Conservation (phyloP, 2,797 vertebrate genomes). For the Thamnophis elegans region DNA sequence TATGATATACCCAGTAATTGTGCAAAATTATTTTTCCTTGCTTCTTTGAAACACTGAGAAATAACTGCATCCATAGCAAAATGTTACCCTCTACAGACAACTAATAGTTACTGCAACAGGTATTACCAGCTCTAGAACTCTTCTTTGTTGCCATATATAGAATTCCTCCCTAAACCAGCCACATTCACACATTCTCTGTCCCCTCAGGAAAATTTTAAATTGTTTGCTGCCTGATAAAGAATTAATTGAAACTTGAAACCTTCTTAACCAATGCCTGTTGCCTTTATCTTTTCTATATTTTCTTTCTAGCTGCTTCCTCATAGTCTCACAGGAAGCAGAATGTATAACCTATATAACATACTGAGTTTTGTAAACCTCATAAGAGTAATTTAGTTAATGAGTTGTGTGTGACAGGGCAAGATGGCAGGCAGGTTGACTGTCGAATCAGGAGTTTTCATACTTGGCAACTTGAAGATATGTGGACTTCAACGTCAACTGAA, state of each 20-base stretch:
- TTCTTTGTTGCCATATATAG: background rate
- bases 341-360: background rate
- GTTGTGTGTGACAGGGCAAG: background rate
- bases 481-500: background rate
- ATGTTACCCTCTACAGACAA: constrained; percentile 64
- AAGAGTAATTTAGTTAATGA: background rate
- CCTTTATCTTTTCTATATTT: background rate
- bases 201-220: background rate
- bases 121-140: background rate
- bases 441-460: background rate
- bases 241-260: background rate
- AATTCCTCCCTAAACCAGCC: background rate
- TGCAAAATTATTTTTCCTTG: background rate
- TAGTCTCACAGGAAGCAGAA: background rate
- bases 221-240: background rate
- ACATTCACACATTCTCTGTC: background rate
- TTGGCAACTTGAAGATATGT: background rate
- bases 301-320: background rate
- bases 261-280: background rate
- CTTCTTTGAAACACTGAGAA: background rate
- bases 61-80: constrained; percentile 41
- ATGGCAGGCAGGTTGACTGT: background rate
- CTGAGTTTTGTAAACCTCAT: background rate
- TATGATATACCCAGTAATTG: background rate
- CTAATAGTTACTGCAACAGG: constrained; percentile 50